Base-by-base conservation (phyloP, 2,888 invertebrate genomes). In the Polymixis lichenea region DNA sequence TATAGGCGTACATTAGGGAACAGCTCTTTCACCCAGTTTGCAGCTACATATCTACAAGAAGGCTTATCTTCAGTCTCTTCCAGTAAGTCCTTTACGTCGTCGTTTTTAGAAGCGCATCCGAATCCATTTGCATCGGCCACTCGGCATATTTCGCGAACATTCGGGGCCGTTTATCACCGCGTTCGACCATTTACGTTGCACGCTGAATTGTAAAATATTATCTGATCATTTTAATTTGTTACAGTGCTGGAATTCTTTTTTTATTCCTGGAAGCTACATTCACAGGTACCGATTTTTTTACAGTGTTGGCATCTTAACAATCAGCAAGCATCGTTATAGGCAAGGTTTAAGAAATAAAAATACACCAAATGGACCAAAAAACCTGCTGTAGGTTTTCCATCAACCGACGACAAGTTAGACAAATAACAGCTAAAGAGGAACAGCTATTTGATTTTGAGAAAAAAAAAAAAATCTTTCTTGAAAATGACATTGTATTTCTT, bases 81-180 rank as follows among this genome's bases (percentile, higher is more conserved):
- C 62, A 80, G 76, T 64, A 65, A 22, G 11, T 11, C 1, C 6
- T 68, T 0, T 49, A 85, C 25, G 71, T 88, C 87, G 17, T 1
- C n/a, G 67, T 85, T 77, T 78, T 80, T 81, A 85, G 84, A 88
- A 91, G 83, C 87, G 91, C 92, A 90, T 90, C 89, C 87, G 87
- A 91, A 90, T 83, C 91, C 91, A 93, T 94, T 93, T 92, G 92
- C 91, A 90, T 90, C 89, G 87, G 82, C 92, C 92, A 91, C 92
- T 93, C 93, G 90, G 91, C 92, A 92, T 92, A 92, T 92, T 93
- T 94, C 92, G 91, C 89, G 88, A 88, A 90, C 93, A 93, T 89
- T 90, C 90, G 89, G 85, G 82, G 58, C 85, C 92, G 89, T 94
- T 92, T 93, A 91, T 94, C 93, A 94, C 86, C 71, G 78, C 84